Base-by-base conservation (phyloP, 1,140 invertebrate species). In the Muscidifurax raptorellus region DNA sequence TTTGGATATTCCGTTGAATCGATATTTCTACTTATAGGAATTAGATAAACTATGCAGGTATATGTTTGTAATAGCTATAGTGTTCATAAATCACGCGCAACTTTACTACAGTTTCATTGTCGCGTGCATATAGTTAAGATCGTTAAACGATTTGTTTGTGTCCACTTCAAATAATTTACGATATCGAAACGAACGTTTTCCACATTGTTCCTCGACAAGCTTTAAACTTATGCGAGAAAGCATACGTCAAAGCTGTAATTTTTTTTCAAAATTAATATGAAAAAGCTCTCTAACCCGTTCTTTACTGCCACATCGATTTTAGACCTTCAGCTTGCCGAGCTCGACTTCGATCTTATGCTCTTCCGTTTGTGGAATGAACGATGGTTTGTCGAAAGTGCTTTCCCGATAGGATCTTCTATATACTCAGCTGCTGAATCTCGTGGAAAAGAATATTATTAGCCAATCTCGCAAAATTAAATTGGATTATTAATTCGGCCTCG, bases 1-100 rank as follows among this genome's bases (percentile, higher is more conserved):
- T 77, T 83, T 75, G 72, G 36, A 77, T 76, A 67, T 83, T 76
- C 47, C 74, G 64, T 44, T 76, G 30, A 82, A 83, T 83, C 81
- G 40, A 83, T 77, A 83, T 82, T 82, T 82, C 71, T 18, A 47
- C 22, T 18, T 59, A 59, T 6, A 71, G 66, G 25, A 47, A 32
- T 74, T 52, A 74, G 71, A 18, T 12, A 25, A 72, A 81, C 22
- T 74, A 36, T 15, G 22, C 28, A 25, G 22, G 12, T 40, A 40
- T 40, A 40, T n/a, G n/a, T n/a, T 59, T n/a, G 22, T 18, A 18
- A 59, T 28, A 80, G n/a, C 32, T 44, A 32, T 15, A 44, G 36
- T 52, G 22, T 59, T 22, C 18, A 59, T 59, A 59, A 22, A 59
- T 59, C 40, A 71, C 18, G 7, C 9, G 22, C 47, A 28, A 69